Conservation (phyloP, 2,113 vertebrate species). For the Euleptes europaea region DNA sequence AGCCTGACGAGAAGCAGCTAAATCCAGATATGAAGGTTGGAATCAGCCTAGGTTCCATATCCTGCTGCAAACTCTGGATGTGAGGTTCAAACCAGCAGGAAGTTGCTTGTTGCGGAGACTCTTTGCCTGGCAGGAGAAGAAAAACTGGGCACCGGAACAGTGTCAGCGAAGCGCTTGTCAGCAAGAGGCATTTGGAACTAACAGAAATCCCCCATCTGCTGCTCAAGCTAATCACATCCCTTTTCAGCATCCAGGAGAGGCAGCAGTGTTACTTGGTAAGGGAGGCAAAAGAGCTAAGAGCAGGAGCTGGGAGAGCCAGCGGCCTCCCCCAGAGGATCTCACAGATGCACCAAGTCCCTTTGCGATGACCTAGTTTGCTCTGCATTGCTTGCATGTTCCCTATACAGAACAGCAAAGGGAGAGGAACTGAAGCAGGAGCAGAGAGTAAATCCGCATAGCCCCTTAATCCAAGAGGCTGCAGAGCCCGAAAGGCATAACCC, state of each 20-base stretch:
- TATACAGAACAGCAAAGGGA: not conserved
- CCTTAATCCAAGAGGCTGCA: slow-evolving; percentile 62
- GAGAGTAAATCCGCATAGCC: slow-evolving; percentile 55
- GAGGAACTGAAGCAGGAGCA: slow-evolving; percentile 18
- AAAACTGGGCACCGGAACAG: not conserved
- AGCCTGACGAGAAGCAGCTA: not conserved
- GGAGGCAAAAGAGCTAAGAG: slow-evolving; percentile 3
- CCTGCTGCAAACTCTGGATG: rapidly evolving
- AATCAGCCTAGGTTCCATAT: not conserved
- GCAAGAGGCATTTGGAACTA: not conserved
- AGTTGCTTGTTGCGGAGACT: not conserved
- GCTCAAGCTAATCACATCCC: slow-evolving; percentile 11
- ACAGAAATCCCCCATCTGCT: slow-evolving; percentile 43
- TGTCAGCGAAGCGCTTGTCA: not conserved
- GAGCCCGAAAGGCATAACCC: slow-evolving; percentile 16
- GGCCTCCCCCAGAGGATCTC: not conserved
- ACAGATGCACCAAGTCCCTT: slow-evolving; percentile 7
- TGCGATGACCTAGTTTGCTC: slow-evolving; percentile 56
- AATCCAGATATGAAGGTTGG: slow-evolving; percentile 1
- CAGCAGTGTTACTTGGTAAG: not conserved
- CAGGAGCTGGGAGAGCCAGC: not conserved
- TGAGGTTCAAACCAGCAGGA: not conserved
- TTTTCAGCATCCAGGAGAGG: not conserved
- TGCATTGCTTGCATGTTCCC: slow-evolving; percentile 15
- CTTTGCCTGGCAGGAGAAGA: not conserved